These are phyloP conservation scores for Galaxea fascicularis DNA, from an alignment of 92 coral and sea anemone genomes.

Conservation along the genomic window DNA sequence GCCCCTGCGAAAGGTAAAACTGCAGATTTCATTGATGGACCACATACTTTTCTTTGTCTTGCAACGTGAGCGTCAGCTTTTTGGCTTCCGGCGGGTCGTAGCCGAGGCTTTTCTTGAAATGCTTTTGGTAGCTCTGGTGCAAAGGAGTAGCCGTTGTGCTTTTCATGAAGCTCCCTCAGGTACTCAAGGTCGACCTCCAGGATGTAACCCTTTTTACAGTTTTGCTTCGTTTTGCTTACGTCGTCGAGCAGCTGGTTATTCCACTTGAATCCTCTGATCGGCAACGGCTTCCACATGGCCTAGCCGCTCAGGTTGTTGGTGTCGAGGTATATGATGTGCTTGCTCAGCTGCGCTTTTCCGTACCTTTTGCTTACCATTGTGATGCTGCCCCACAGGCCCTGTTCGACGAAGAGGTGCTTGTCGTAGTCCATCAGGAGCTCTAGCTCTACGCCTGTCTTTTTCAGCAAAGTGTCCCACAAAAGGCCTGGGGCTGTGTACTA, in stretches of 20 bases:
- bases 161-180: not conserved
- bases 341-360: no score
- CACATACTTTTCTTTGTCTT: not conserved
- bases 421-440: no score
- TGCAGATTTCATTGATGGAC: not conserved
- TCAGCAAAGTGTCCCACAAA: not conserved
- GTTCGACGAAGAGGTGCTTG: no score
- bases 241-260: not conserved
- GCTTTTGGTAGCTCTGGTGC: not conserved
- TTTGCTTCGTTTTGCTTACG: not conserved
- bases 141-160: no score
- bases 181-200: not conserved
- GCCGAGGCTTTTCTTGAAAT: not conserved
- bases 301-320: not conserved
- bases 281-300: not conserved
- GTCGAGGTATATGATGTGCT: not conserved
- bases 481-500: no score
- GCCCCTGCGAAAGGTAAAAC: no score
- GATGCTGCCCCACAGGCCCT: not conserved
- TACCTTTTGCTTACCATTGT: not conserved
- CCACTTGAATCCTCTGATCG: not conserved
- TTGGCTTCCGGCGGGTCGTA: not conserved
- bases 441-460: no score
- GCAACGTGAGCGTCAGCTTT: no score
- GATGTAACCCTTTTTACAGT: not conserved